A percentile compares a stretch with the other conserved stretches of the same genome.
These are phyloP conservation scores for Dermolepida albohirtum DNA, from an alignment of 2,888 invertebrate species.

Conservation along the genomic window DNA sequence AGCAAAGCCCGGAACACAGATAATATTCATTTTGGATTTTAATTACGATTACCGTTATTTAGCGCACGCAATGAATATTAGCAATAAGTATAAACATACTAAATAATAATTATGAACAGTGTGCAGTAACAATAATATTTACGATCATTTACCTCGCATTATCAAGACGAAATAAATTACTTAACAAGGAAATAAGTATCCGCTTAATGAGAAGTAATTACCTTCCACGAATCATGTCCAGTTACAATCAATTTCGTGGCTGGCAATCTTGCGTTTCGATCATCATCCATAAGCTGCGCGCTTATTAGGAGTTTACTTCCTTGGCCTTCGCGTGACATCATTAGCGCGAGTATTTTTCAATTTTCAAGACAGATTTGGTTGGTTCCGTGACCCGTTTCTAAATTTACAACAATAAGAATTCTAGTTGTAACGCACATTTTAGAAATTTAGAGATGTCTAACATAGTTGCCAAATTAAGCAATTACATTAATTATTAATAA, in stretches of 20 bases:
- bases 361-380: not conserved
- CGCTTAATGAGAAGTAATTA: not conserved
- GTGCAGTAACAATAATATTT: no score
- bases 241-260: constrained; percentile 8
- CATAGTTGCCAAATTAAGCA: not conserved
- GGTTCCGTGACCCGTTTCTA: constrained; percentile 5
- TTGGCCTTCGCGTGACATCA: constrained; percentile 21
- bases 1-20: no score
- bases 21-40: no score
- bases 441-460: not conserved
- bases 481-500: no score
- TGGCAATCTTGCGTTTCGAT: not conserved
- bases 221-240: constrained; percentile 4
- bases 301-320: not conserved
- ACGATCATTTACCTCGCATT: no score
- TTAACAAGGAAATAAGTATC: not conserved
- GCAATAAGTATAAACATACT: no score
- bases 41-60: no score
- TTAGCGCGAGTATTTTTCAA: constrained; percentile 10
- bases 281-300: not conserved
- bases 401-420: constrained; percentile 11
- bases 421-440: not conserved
- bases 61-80: no score
- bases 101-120: no score
- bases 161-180: not conserved